These are phyloP conservation scores for Pelodiscus sinensis DNA, from an alignment of 2,113 vertebrate species.

Conservation along the genomic window DNA sequence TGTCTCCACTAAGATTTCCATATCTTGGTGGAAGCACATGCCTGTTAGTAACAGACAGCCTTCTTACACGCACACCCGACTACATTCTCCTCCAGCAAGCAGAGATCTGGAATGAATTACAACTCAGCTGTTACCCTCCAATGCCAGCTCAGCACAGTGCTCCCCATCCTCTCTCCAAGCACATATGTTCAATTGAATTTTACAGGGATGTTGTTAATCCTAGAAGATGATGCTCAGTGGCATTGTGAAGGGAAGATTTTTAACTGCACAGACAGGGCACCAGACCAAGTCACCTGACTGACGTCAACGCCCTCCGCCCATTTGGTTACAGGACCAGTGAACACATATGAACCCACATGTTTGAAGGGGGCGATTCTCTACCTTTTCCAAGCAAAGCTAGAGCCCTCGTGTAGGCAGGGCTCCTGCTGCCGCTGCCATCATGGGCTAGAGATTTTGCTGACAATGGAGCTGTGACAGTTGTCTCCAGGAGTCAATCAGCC, in stretches of 20 bases:
- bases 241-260: neutral
- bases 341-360: neutral
- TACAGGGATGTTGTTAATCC: neutral
- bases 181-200: slow-evolving; percentile 33
- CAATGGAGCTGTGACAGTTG: neutral
- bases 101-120: slow-evolving; percentile 16
- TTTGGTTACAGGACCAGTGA: neutral
- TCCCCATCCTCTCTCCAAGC: neutral
- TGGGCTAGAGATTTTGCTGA: neutral
- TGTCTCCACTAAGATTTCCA: neutral
- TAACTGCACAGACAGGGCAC: neutral
- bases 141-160: neutral
- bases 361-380: neutral
- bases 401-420: neutral
- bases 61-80: neutral
- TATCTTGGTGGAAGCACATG: neutral
- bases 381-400: neutral
- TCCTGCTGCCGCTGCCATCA: neutral
- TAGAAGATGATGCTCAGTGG: neutral
- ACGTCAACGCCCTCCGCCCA: neutral
- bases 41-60: neutral
- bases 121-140: neutral
- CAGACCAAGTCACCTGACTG: neutral
- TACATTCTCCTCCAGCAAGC: neutral
- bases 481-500: slow-evolving; percentile 1